These are phyloP conservation scores for Syngnathus scovelli DNA, from an alignment of 2,113 vertebrate genomes.

Conservation along the genomic window DNA sequence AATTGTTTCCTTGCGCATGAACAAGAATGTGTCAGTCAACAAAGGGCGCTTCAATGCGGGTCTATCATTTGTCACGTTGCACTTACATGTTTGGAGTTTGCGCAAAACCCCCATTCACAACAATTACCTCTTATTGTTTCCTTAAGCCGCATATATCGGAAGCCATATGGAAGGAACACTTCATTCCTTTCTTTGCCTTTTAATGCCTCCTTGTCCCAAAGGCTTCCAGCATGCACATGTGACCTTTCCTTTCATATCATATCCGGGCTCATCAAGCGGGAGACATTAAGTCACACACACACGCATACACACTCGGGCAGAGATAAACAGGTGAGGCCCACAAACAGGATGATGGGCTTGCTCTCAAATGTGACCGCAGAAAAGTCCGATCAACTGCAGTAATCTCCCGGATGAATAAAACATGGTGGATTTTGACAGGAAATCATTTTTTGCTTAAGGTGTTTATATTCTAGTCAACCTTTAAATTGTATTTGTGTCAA, in stretches of 20 bases:
- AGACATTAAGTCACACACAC: constrained; percentile 21
- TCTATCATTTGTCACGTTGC: neutral
- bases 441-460: neutral
- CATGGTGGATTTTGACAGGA: neutral
- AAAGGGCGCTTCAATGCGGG: neutral
- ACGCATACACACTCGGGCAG: neutral
- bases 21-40: neutral
- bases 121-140: neutral
- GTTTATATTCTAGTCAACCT: neutral
- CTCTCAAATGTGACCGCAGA: constrained; percentile 17
- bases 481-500: neutral
- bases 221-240: constrained; percentile 41
- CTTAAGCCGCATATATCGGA: neutral
- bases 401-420: constrained; percentile 30
- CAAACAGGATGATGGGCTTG: neutral
- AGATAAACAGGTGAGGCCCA: constrained; percentile 18
- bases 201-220: constrained; percentile 43
- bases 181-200: neutral
- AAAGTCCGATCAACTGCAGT: constrained; percentile 11
- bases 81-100: neutral
- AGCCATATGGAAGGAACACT: neutral
- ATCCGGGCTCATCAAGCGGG: constrained; percentile 44
- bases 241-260: constrained; percentile 59
- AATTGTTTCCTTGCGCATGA: neutral
- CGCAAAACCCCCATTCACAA: neutral